Base-by-base conservation (phyloP, 2,888 invertebrate genomes). In the Lagria hirta region DNA sequence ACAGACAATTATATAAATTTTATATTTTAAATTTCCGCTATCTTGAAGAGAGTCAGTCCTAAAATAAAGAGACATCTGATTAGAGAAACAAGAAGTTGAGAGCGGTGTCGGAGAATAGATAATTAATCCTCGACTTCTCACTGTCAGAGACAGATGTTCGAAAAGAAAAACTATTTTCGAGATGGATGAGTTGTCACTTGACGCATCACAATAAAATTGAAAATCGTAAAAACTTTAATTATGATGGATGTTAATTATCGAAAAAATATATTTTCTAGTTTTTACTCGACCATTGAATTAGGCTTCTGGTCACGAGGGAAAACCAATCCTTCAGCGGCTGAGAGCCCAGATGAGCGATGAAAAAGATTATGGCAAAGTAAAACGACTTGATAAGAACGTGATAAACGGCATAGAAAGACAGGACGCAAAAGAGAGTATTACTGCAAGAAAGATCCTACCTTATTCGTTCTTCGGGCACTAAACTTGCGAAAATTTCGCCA, bases 61-160 rank as follows among this genome's bases (percentile, higher is more conserved):
- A 47, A 46, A 51, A 44, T 43, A 49, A 41, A 44, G 38, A 43
- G 60, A 60, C 54, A 57, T 60, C 58, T 58, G 59, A 62, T 61
- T 60, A 60, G 51, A 55, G 56, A 58, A 59, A 60, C 59, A 57
- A 55, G 51, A 56, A 58, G 58, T 58, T 52, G 49, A 54, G 58
- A 52, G 51, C 45, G 52, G 54, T 57, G 58, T 57, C 60, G 59
- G 60, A 58, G 61, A 59, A 55, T 52, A 55, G 61, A 62, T 62
- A 62, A 62, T 62, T 62, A 62, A 62, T 62, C 62, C 61, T 55
- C 52, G 52, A 59, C 57, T 61, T 57, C 58, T 57, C 57, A 55
- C 57, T 62, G 62, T 62, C 62, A 61, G 54, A 56, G 62, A 60
- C 62, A 62, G 62, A 62, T 62, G 61, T 54, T 60, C 51, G 55